Evolutionary conservation across 1,140 invertebrate species (phyloP).

Genomic region (Tetragnatha versicolor): DNA sequence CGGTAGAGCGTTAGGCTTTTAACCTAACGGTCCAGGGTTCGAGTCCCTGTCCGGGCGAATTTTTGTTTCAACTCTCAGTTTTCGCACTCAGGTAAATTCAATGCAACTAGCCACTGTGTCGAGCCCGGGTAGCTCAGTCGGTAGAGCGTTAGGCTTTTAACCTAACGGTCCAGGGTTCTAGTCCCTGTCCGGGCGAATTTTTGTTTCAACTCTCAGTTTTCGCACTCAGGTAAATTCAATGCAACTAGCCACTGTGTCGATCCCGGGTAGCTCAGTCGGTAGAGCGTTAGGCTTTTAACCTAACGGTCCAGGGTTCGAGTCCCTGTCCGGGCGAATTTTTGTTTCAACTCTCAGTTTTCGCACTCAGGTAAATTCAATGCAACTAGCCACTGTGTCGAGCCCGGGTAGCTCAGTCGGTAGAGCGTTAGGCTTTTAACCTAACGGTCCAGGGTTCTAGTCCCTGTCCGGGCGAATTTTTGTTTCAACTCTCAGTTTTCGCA

Average conservation of each 20-base stretch:
- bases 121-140: slow-evolving; percentile 55
- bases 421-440: slow-evolving; percentile 56
- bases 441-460: slow-evolving; percentile 52
- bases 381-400: too few species aligned
- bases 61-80: too few species aligned
- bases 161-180: slow-evolving; percentile 54
- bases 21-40: slow-evolving; percentile 55
- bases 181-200: slow-evolving; percentile 46
- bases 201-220: too few species aligned
- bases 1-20: slow-evolving; percentile 56
- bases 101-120: too few species aligned
- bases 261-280: slow-evolving; percentile 55
- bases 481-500: too few species aligned
- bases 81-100: too few species aligned
- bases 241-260: too few species aligned
- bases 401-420: slow-evolving; percentile 55
- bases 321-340: slow-evolving; percentile 45
- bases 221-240: too few species aligned
- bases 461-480: slow-evolving; percentile 45
- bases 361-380: too few species aligned
- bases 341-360: too few species aligned
- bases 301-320: slow-evolving; percentile 54
- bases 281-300: slow-evolving; percentile 56
- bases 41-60: slow-evolving; percentile 46
- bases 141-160: slow-evolving; percentile 56